Evolutionary conservation across 2,113 vertebrate genomes (phyloP), one percentile per base, ranked within the genome.

Genomic region (Agapornis roseicollis): DNA sequence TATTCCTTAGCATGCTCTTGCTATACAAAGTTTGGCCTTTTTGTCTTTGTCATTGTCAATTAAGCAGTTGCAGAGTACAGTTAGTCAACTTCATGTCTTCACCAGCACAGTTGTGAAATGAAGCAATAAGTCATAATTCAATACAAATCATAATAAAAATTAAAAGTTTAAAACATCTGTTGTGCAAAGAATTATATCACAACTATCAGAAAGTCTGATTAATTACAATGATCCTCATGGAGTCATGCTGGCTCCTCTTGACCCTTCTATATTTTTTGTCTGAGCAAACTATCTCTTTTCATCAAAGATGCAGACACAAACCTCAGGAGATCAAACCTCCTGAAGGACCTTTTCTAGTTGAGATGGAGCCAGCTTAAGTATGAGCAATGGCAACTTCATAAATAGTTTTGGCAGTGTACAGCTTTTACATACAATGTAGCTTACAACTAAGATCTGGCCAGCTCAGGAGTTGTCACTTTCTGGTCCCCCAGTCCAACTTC

Each of bases 1-100:
- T 73, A 14, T 17, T 4, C 4, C 14, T 58, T 60, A 0, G 0
- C 42, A 56, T 56, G 15, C 1, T 6, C 6, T 4, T 65, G 5
- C 6, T 65, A 15, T 6, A 44, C 47, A 24, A 15, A 17, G 1
- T 8, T 68, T 52, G 29, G 2, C 2, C 1, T 70, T 80, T 82
- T 58, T 14, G 5, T 64, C 14, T 46, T 46, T 84, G 16, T 31
- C 60, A 5, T 2, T 58, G 37, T 8, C 4, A 0, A 0, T 60
- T 23, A 42, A n/a, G 15, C 1, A 71, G 4, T 28, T 53, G 6
- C 31, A 39, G 49, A 35, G 7, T 6, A 7, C 9, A 50, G 13
- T 41, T 41, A 42, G 7, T 69, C 17, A 52, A 11, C 13, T 53
- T 4, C n/a, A 5, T 1, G 2, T 31, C 6, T 78, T 87, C 29